Evolutionary conservation across 2,113 vertebrate genomes (phyloP).

Genomic region (Acrocephalus arundinaceus): DNA sequence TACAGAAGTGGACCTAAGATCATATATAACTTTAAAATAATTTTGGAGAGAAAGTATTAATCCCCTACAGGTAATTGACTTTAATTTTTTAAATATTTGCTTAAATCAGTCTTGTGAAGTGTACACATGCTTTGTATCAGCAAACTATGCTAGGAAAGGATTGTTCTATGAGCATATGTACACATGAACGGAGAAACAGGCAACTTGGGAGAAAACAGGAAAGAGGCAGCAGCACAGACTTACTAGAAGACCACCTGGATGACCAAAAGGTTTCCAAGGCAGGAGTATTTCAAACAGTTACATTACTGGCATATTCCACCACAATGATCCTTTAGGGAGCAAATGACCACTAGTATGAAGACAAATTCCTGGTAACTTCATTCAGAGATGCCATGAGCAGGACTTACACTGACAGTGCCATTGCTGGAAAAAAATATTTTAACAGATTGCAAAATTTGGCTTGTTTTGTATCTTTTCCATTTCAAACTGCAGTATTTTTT

Average conservation of each 20-base stretch:
- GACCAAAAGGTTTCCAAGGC: background rate
- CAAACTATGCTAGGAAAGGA: background rate
- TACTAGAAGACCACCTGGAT: background rate
- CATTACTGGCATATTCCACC: fast-evolving
- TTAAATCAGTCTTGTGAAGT: background rate
- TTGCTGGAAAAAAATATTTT: background rate
- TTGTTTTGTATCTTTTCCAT: background rate
- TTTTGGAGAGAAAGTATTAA: background rate
- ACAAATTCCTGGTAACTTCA: background rate
- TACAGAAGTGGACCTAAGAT: background rate
- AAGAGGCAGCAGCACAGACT: background rate
- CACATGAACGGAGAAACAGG: background rate
- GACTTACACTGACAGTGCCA: background rate
- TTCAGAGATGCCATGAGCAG: background rate
- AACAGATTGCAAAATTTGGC: background rate
- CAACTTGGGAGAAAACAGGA: background rate
- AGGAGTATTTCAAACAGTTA: background rate
- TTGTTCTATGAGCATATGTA: fast-evolving
- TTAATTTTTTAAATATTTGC: background rate
- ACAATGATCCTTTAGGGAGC: background rate
- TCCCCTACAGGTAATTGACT: background rate
- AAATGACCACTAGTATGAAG: background rate
- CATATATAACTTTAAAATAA: background rate
- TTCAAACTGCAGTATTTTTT: background rate
- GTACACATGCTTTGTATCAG: background rate